Evolutionary conservation across 2,797 vertebrate genomes (phyloP).

Genomic region (Parambassis ranga): DNA sequence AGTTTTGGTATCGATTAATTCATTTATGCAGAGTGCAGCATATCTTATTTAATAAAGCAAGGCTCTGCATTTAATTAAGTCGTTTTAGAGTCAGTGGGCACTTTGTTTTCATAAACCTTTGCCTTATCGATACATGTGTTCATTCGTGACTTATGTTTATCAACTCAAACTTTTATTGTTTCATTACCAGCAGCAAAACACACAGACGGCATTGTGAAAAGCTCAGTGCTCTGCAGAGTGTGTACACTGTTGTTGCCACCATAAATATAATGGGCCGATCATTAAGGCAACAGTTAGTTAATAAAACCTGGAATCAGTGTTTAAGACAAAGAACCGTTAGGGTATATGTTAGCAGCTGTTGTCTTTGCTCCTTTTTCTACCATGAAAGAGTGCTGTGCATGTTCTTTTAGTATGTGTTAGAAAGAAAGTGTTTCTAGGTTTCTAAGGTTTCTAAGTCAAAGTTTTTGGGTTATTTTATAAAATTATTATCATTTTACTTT

Average conservation of each 20-base stretch:
- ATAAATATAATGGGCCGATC: conserved; percentile 13
- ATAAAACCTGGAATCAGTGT: neutral
- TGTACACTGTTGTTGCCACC: conserved; percentile 8
- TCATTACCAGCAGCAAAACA: conserved; percentile 31
- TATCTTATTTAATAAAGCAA: conserved; percentile 74
- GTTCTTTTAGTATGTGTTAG: too few relatives aligned
- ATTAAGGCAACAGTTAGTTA: neutral
- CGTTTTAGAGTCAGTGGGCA: conserved; percentile 49
- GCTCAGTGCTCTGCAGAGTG: conserved; percentile 14
- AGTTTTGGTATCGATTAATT: conserved; percentile 73
- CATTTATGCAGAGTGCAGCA: conserved; percentile 73
- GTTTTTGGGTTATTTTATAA: neutral
- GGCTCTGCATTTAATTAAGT: conserved; percentile 69
- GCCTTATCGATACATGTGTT: conserved; percentile 59
- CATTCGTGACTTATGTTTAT: conserved; percentile 54
- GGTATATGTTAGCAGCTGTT: neutral
- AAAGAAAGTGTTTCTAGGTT: too few relatives aligned
- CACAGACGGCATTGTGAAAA: conserved; percentile 12
- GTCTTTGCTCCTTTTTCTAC: neutral
- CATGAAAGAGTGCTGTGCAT: too few relatives aligned
- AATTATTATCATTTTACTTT: neutral
- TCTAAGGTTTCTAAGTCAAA: too few relatives aligned
- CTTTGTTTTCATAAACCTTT: conserved; percentile 66
- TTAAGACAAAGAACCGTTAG: neutral
- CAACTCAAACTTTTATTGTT: conserved; percentile 39